Evolutionary conservation across 2,113 vertebrate genomes (phyloP), one percentile per base, ranked within the genome.

Genomic region (Mus spicilegus): DNA sequence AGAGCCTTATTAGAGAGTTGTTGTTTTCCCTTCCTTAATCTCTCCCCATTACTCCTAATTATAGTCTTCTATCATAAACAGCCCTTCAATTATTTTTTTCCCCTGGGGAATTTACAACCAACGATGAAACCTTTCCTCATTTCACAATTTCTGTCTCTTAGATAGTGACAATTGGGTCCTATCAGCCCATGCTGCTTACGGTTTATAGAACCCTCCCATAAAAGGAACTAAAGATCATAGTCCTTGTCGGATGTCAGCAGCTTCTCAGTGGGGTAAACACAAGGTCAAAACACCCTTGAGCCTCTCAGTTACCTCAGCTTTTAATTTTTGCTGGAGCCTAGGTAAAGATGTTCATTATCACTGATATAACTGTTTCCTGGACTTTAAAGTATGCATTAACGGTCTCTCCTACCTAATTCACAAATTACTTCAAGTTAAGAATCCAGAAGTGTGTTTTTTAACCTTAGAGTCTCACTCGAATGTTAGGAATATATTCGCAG

Each of bases 21-120:
- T 96, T 96, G 90, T 97, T 97, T 95, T 82, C 42, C 81, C 95
- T 97, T 49, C 75, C 91, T 97, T 96, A 96, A 98, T 97, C 97
- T 95, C 73, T 91, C 87, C 33, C 70, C 80, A 96, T 98, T 97
- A 93, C 87, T 97, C 93, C 96, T 97, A 96, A 98, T 97, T 97
- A 96, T 85, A 95, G 95, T 91, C 91, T 96, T 93, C 87, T 96
- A 95, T 95, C 95, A 97, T 90, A 87, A 97, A 93, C 78, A 58
- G 3, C 95, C 96, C 72, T 97, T 92, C 96, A 97, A 58, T 63
- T 90, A 73, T 77, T 87, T 93, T 93, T 1, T 72, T 72, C 8
- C 36, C 49, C 12, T 87, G 80, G 28, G 14, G 63, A 95, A 89
- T 94, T 96, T 87, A 89, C 20, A 97, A 58, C 63, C 49, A 82